phyloP scores from a whole-genome alignment of 2,888 invertebrate species.

The Rhabditoides inermis region DNA sequence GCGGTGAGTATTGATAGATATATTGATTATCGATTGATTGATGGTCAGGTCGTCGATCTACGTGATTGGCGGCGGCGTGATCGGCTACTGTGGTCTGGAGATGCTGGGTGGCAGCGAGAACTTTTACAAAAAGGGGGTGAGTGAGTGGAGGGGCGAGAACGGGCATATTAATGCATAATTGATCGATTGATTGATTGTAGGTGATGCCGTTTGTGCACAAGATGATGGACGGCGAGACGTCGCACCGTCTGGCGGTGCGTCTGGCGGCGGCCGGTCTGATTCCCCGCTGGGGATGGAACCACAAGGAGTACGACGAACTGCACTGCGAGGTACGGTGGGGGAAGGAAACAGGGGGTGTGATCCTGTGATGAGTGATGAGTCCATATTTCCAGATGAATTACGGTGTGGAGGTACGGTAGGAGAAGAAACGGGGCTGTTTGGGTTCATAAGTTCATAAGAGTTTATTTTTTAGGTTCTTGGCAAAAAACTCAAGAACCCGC shows the following conservation, averaged over 20 bases:
- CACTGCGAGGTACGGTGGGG: conserved; percentile 24
- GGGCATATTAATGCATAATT: background rate
- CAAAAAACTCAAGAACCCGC: conserved; percentile 72
- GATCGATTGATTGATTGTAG: conserved; percentile 9
- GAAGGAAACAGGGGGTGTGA: too few species aligned
- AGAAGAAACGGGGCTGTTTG: too few species aligned
- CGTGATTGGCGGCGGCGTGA: conserved; percentile 10
- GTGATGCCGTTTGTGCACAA: conserved; percentile 42
- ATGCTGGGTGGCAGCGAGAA: conserved; percentile 35
- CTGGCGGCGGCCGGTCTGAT: conserved; percentile 40
- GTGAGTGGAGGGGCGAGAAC: background rate
- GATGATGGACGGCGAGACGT: conserved; percentile 41
- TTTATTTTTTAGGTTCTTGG: conserved; percentile 28
- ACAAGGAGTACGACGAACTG: conserved; percentile 41
- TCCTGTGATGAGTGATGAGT: too few species aligned
- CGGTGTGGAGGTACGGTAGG: too few species aligned
- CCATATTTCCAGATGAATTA: too few species aligned
- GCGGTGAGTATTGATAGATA: conserved; percentile 20
- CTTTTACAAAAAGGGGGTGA: conserved; percentile 40
- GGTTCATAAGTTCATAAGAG: too few species aligned
- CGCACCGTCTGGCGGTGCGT: conserved; percentile 38
- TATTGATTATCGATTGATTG: background rate
- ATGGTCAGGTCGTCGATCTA: background rate
- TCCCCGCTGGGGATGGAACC: conserved; percentile 36
- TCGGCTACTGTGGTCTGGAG: conserved; percentile 26